Conservation (phyloP, 2,113 vertebrate genomes). For the Hydropotes inermis region DNA sequence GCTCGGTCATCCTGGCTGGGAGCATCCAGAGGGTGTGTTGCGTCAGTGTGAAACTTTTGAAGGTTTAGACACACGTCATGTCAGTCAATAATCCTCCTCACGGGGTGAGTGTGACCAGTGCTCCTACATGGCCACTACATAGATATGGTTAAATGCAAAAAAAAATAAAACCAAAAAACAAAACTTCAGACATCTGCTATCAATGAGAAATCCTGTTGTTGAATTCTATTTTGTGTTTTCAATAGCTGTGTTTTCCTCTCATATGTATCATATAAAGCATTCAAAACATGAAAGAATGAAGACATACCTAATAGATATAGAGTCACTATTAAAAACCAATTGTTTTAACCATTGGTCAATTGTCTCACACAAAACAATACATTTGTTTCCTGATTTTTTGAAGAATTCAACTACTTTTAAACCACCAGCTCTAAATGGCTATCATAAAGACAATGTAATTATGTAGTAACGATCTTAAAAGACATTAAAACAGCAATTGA, state of each 20-base stretch:
- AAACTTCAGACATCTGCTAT: background rate
- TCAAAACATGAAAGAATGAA: background rate
- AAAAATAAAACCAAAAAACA: background rate
- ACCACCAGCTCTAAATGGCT: background rate
- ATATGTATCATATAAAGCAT: background rate
- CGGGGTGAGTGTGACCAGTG: background rate
- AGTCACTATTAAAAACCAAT: background rate
- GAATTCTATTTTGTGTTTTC: background rate
- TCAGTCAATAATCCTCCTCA: background rate
- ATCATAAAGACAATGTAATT: constrained; percentile 27
- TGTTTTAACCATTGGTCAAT: background rate
- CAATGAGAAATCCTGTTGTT: background rate
- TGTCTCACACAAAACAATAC: background rate
- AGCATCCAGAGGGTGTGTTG: background rate
- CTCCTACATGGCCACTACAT: background rate
- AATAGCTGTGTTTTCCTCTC: background rate
- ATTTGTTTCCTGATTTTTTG: background rate
- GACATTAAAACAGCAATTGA: background rate
- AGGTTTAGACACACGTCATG: background rate
- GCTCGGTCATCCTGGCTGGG: background rate
- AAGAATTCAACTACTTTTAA: constrained; percentile 18
- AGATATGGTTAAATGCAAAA: background rate
- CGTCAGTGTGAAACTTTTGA: background rate
- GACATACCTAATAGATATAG: background rate
- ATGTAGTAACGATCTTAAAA: constrained; percentile 15